Evolutionary conservation across 2,113 vertebrate genomes (phyloP).

Genomic region (Pardalotus punctatus): DNA sequence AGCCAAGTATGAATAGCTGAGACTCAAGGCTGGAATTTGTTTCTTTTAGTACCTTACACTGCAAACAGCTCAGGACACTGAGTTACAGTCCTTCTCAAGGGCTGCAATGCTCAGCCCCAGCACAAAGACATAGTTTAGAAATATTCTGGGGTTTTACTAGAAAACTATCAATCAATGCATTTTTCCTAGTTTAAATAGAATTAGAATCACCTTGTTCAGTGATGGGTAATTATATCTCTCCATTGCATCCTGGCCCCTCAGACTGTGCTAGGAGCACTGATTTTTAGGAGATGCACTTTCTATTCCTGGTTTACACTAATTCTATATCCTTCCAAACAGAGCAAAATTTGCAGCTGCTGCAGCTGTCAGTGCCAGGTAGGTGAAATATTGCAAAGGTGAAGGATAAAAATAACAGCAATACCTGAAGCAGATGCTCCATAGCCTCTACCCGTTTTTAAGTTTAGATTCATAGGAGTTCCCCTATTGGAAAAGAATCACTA

Average conservation of each 20-base stretch:
- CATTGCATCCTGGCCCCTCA: neutral
- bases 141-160: neutral
- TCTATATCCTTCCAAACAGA: neutral
- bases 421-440: conserved; percentile 71
- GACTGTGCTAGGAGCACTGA: neutral
- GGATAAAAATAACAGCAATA: conserved; percentile 42
- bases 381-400: neutral
- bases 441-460: conserved; percentile 72
- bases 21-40: neutral
- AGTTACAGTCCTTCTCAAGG: neutral
- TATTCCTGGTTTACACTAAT: neutral
- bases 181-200: neutral
- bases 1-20: neutral
- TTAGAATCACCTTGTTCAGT: neutral
- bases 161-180: neutral
- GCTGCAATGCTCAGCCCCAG: neutral
- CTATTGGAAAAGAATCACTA: conserved; percentile 44
- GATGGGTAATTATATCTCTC: neutral
- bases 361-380: neutral
- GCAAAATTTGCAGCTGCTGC: neutral
- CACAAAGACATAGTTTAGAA: neutral
- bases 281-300: neutral
- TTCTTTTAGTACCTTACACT: neutral
- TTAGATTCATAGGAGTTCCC: conserved; percentile 75
- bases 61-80: neutral